Percentiles rank a stretch among this genome's conserved stretches.
Conservation (phyloP, 2,113 vertebrate genomes). For the Crypturellus undulatus region DNA sequence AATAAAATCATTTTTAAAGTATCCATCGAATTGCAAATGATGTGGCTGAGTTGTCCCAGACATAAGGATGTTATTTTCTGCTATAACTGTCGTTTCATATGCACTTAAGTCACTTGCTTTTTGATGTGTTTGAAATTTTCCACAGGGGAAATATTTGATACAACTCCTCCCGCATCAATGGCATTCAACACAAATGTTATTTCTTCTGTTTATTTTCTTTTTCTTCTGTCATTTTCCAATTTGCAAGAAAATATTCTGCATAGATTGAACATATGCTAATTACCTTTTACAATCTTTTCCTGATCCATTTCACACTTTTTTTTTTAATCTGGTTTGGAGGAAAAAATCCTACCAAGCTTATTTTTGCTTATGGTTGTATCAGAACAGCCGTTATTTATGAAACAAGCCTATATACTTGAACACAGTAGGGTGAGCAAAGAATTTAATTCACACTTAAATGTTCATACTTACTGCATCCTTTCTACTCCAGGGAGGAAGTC, state of each 20-base stretch:
- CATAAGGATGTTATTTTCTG: constrained; percentile 40
- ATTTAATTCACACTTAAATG: not conserved
- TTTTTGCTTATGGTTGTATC: not conserved
- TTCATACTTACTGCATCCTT: fast-evolving
- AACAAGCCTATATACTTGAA: not conserved
- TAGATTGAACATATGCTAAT: not conserved
- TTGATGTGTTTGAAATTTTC: constrained; percentile 12
- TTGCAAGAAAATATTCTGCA: not conserved
- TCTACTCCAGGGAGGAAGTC: not conserved
- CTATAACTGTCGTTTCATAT: not conserved
- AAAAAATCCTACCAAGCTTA: not conserved
- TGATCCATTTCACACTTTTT: not conserved
- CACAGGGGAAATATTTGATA: constrained; percentile 3
- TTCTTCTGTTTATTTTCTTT: not conserved
- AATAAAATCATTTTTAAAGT: constrained; percentile 46
- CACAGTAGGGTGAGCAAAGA: not conserved
- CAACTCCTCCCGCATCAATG: not conserved
- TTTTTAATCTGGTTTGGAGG: not conserved
- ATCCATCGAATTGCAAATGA: constrained; percentile 29
- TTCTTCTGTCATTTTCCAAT: not conserved
- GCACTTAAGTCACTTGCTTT: constrained; percentile 18
- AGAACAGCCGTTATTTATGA: not conserved
- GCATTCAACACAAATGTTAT: not conserved
- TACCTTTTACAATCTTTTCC: not conserved
- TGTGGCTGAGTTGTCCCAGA: constrained; percentile 13